phyloP scores from a whole-genome alignment of 2,113 vertebrate genomes.

The Toxostoma redivivum region DNA sequence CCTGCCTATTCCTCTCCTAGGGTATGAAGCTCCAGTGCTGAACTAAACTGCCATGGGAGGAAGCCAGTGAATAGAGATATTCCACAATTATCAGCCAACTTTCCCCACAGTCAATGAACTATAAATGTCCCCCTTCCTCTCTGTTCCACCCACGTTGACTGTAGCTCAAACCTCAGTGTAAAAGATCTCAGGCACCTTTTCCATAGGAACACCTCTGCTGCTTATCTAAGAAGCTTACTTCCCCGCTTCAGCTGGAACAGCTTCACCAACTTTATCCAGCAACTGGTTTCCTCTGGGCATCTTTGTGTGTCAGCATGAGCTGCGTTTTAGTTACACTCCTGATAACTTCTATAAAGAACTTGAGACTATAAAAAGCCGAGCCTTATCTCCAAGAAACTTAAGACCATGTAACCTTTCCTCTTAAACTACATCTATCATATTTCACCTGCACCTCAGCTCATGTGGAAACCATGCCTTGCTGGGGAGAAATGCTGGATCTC shows the following conservation, averaged over 20 bases:
- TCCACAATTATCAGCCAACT: not conserved
- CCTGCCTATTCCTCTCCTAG: fast-evolving
- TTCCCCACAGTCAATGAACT: fast-evolving
- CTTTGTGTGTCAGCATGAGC: not conserved
- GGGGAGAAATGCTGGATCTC: not conserved
- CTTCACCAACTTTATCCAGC: not conserved
- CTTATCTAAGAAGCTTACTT: not conserved
- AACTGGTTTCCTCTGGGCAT: not conserved
- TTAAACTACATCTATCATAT: not conserved
- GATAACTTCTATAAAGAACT: not conserved
- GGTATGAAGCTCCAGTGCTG: fast-evolving
- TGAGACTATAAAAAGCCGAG: not conserved
- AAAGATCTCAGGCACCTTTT: not conserved
- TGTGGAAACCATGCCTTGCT: not conserved
- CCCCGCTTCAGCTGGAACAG: not conserved
- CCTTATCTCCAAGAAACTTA: not conserved
- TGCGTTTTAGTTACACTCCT: not conserved
- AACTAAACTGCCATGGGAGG: not conserved
- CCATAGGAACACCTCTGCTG: not conserved
- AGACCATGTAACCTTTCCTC: not conserved
- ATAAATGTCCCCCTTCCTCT: not conserved
- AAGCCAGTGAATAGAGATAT: not conserved
- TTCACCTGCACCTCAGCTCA: not conserved
- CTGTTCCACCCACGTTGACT: not conserved
- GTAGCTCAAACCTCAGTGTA: not conserved